Conservation (phyloP, 2,888 invertebrate species). For the Hypsopygia costalis region DNA sequence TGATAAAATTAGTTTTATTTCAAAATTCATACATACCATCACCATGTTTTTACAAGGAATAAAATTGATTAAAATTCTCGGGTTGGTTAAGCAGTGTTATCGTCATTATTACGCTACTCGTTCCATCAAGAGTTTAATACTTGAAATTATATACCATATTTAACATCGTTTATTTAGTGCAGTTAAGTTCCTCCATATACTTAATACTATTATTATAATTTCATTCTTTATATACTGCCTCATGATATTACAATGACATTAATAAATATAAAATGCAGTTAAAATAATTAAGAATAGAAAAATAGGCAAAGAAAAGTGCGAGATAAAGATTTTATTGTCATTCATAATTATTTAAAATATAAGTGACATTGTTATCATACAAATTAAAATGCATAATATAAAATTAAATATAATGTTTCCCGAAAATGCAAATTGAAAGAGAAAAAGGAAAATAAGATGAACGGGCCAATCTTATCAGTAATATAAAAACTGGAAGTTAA, state of each 20-base stretch:
- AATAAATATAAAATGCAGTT: slow-evolving; percentile 53
- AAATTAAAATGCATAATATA: slow-evolving; percentile 53
- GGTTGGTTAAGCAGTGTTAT: slow-evolving; percentile 73
- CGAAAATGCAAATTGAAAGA: slow-evolving; percentile 52
- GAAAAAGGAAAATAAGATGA: slow-evolving; percentile 43
- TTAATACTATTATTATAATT: slow-evolving; percentile 46
- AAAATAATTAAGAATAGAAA: slow-evolving; percentile 55
- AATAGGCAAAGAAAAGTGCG: slow-evolving; percentile 68
- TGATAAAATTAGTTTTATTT: slow-evolving; percentile 51
- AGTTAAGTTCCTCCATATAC: slow-evolving; percentile 52
- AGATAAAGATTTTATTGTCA: slow-evolving; percentile 42
- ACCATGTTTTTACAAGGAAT: slow-evolving; percentile 4
- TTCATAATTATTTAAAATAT: slow-evolving; percentile 44
- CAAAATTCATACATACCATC: slow-evolving; percentile 15
- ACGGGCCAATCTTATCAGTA: slow-evolving; percentile 43
- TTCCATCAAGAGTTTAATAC: slow-evolving; percentile 57
- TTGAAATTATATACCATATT: slow-evolving; percentile 55
- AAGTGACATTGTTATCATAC: slow-evolving; percentile 44
- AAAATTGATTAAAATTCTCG: slow-evolving; percentile 40
- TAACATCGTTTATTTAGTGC: slow-evolving; percentile 67
- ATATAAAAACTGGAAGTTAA: slow-evolving; percentile 43
- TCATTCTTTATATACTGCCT: slow-evolving; percentile 63
- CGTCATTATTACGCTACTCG: slow-evolving; percentile 54
- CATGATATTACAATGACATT: slow-evolving; percentile 46
- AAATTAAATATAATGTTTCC: slow-evolving; percentile 35